These are phyloP conservation scores for Clepsis dumicolana DNA, from an alignment of 2,888 invertebrate genomes.

Conservation along the genomic window DNA sequence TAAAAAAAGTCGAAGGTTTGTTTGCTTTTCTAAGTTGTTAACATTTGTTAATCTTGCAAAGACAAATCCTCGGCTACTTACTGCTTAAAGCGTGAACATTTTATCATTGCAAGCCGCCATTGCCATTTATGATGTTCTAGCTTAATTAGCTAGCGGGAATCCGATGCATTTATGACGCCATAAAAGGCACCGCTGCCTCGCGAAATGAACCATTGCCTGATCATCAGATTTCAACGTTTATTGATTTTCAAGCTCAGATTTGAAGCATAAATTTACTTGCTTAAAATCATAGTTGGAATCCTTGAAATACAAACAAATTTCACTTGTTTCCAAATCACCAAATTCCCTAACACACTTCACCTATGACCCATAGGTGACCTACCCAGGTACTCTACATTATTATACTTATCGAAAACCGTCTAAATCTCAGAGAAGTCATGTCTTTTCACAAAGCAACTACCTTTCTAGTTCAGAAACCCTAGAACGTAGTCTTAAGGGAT, in stretches of 20 bases:
- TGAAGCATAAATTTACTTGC: not conserved
- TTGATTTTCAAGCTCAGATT: slow-evolving; percentile 13
- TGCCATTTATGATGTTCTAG: slow-evolving; percentile 23
- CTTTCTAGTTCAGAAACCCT: not conserved
- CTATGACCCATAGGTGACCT: no score
- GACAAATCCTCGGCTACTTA: not conserved
- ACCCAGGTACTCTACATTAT: no score
- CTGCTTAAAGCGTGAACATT: not conserved
- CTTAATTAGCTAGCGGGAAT: slow-evolving; percentile 38
- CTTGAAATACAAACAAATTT: no score
- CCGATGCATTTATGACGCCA: slow-evolving; percentile 31
- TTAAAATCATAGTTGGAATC: not conserved
- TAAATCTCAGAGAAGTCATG: no score
- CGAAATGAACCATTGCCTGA: slow-evolving; percentile 18
- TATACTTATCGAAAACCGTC: no score
- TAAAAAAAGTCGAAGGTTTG: no score
- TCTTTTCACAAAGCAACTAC: not conserved
- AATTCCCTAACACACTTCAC: no score
- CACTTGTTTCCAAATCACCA: no score
- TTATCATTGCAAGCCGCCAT: not conserved
- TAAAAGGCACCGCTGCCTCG: slow-evolving; percentile 34
- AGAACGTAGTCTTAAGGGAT: not conserved
- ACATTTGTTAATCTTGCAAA: slow-evolving; percentile 9
- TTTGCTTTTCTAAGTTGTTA: no score
- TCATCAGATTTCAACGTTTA: slow-evolving; percentile 19